Evolutionary conservation across 2,888 invertebrate genomes (phyloP).

Genomic region (Drosophila pseudotalamancana): DNA sequence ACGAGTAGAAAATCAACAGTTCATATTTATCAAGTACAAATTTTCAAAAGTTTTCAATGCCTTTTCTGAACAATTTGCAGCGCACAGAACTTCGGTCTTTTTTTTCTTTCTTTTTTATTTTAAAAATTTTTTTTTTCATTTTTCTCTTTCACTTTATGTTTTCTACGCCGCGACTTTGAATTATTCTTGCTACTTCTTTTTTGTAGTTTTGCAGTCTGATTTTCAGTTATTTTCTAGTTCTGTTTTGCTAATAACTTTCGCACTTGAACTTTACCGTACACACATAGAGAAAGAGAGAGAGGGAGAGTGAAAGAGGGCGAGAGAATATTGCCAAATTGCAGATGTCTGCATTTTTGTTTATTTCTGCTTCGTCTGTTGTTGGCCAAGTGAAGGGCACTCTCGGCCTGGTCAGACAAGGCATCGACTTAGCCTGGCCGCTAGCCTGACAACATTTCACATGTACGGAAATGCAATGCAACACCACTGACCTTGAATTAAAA

Average conservation of each 20-base stretch:
- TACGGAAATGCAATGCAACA: conserved; percentile 67
- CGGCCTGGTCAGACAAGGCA: not conserved
- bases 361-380: conserved; percentile 3
- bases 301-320: not conserved
- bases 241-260: conserved; percentile 68
- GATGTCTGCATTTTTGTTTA: conserved; percentile 33
- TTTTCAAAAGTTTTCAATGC: conserved; percentile 65
- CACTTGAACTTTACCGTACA: conserved; percentile 49
- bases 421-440: conserved; percentile 21
- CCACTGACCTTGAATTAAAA: conserved; percentile 70
- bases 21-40: conserved; percentile 65
- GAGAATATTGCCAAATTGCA: conserved; percentile 39
- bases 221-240: conserved; percentile 28
- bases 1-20: conserved; percentile 10
- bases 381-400: conserved; percentile 9
- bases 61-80: conserved; percentile 59
- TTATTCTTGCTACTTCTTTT: conserved; percentile 1
- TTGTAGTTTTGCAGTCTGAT: conserved; percentile 8
- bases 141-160: conserved; percentile 18
- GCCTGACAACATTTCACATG: conserved; percentile 67
- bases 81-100: conserved; percentile 57
- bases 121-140: not conserved
- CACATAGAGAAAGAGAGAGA: not conserved
- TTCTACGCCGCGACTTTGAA: conserved; percentile 45
- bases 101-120: conserved; percentile 9